Evolutionary conservation across 2,113 vertebrate genomes (phyloP).

Genomic region (Larimichthys polyactis): DNA sequence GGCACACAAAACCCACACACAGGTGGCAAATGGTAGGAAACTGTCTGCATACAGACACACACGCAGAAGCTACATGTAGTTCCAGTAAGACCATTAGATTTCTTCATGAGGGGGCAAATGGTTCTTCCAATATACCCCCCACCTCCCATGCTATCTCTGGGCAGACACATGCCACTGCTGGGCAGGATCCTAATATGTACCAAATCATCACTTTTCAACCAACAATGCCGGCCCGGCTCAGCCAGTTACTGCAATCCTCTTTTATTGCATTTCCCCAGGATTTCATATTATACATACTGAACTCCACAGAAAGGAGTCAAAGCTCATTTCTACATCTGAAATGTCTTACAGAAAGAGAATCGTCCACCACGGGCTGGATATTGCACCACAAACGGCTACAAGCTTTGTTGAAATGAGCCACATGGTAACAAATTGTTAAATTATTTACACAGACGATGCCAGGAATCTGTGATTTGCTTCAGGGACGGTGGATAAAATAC

Average conservation of each 20-base stretch:
- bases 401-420: conserved; percentile 48
- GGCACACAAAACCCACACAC: conserved; percentile 27
- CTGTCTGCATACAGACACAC: conserved; percentile 9
- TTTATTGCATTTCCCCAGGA: conserved; percentile 66
- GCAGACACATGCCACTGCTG: conserved; percentile 55
- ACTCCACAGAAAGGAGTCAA: conserved; percentile 58
- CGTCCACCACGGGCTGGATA: conserved; percentile 34
- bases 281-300: conserved; percentile 60
- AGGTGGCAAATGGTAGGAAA: conserved; percentile 48
- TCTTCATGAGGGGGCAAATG: conserved; percentile 36
- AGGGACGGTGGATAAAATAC: conserved; percentile 10
- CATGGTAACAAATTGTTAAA: conserved; percentile 46
- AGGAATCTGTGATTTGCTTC: conserved; percentile 9
- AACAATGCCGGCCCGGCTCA: conserved; percentile 33
- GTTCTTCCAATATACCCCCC: conserved; percentile 17
- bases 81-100: conserved; percentile 39
- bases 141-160: conserved; percentile 51
- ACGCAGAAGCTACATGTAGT: conserved; percentile 18
- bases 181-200: conserved; percentile 51
- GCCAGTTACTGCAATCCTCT: conserved; percentile 37
- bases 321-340: conserved; percentile 58
- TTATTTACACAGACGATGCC: conserved; percentile 38
- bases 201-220: conserved; percentile 70
- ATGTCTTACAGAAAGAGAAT: conserved; percentile 29
- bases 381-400: conserved; percentile 22